Base-by-base conservation (phyloP, 2,888 invertebrate species). In the Drosophila gaucha region DNA sequence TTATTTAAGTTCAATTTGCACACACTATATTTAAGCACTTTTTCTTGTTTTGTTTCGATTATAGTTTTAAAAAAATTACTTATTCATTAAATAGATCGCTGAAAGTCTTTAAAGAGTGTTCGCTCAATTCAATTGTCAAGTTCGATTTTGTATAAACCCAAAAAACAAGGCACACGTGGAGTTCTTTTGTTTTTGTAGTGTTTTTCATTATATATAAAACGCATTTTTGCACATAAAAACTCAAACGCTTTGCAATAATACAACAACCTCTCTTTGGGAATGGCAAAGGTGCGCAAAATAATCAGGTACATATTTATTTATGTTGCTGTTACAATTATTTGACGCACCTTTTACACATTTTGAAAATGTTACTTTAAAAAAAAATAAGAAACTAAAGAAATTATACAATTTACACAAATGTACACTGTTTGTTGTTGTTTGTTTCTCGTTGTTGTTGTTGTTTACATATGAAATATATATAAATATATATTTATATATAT, bases 21-120 rank as follows among this genome's bases (percentile, higher is more conserved):
- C 65, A 66, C 51, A 68, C 68, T 35, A 10, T 22, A 14, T 12
- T 39, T 56, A 31, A 18, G 36, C 38, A 56, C 59, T 62, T 63
- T 28, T 2, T 49, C 24, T 49, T 38, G 28, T 43, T 26, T 16
- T 44, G 3, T 28, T 30, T 20, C 26, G 0, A 35, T 65, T 59
- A 51, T 12, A 12, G 14, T 60, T 35, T 20, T 14, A 63, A 69
- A 69, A 78, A 83, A 63, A 52, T 57, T 10, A 62, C 59, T 75
- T 65, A 51, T 50, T 33, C 57, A 41, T 38, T 70, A 55, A 56
- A 55, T 46, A 55, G 51, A 52, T 58, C 41, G 62, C 43, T 43
- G 35, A 68, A 69, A 65, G 68, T 64, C 78, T 72, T 78, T 66
- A 89, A 89, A 87, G 90, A 90, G 90, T 90, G 90, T 90, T 90